Evolutionary conservation across 2,797 vertebrate genomes (phyloP), one percentile per base, ranked within the genome.

Genomic region (Rhadinocentrus ornatus): DNA sequence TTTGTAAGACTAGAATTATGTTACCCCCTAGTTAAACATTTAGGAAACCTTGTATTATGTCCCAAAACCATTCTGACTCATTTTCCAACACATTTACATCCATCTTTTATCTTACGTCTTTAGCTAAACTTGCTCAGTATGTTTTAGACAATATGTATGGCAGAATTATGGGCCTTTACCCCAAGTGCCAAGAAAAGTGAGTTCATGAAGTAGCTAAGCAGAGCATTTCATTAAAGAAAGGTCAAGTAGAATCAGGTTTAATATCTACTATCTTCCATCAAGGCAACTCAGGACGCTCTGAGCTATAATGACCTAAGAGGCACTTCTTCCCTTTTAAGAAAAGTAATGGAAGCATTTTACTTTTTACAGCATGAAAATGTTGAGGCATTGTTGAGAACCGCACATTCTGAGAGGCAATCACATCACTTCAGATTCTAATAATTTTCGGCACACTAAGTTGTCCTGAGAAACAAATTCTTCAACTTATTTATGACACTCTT

Each of bases 181-280:
- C 5, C 3, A 29, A 37, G 20, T 37, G 32, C 12, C 29, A 32
- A 54, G 26, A 55, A 32, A 57, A 67, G n/a, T n/a, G n/a, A 2
- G 46, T 62, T 66, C 10, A 57, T 41, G 39, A 65, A 69, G 53
- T 35, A 50, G 31, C 61, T 18, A 26, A 65, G 48, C 48, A 53
- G 58, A 54, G 44, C 11, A 24, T 68, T 62, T 61, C 3, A 2
- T 67, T 73, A 16, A 18, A 22, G 16, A 77, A 75, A 85, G 80
- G 80, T 82, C 78, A 80, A 83, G 53, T 52, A 60, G 59, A n/a
- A 71, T 77, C 58, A 53, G 59, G 57, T 24, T 53, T 50, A 54
- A 81, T 81, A 81, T 73, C 63, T 74, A 34, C 4, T 55, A 62
- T 73, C 50, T 78, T 77, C 24, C 67, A 81, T 84, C 34, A 69